Conservation (phyloP, 2,113 vertebrate species). For the Oncorhynchus tshawytscha region DNA sequence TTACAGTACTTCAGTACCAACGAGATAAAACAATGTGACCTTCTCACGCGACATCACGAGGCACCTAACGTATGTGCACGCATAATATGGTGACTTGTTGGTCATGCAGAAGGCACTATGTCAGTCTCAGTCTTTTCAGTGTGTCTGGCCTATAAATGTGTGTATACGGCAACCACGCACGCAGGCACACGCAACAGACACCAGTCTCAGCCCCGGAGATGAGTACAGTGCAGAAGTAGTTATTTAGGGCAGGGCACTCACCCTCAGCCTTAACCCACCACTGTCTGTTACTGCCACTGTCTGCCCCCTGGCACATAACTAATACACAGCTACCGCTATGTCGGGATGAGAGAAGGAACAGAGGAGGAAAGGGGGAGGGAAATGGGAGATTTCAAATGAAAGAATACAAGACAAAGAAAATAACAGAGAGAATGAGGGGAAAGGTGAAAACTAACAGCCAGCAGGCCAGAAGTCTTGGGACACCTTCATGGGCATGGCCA, state of each 20-base stretch:
- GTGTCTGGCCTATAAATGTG: background rate
- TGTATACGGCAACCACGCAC: background rate
- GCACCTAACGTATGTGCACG: background rate
- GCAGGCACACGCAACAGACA: constrained; percentile 6
- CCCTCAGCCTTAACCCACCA: background rate
- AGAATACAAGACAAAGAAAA: background rate
- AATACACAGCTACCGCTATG: background rate
- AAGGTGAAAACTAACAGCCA: too few relatives aligned
- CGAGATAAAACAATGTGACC: background rate
- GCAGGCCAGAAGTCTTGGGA: too few relatives aligned
- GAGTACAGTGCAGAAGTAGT: constrained; percentile 23
- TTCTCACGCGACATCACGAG: background rate
- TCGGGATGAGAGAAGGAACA: background rate
- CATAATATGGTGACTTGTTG: background rate
- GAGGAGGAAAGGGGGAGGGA: background rate
- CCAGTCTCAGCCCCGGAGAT: constrained; percentile 4
- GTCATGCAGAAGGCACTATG: background rate
- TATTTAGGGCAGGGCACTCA: constrained; percentile 19
- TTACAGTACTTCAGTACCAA: background rate
- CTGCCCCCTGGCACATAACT: background rate
- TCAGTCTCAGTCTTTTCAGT: background rate
- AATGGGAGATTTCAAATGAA: background rate
- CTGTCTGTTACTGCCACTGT: background rate
- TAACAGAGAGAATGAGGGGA: background rate
- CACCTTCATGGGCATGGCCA: too few relatives aligned